These are phyloP conservation scores for Saxidomus purpurata DNA, from an alignment of 1,140 invertebrate genomes.

Conservation along the genomic window DNA sequence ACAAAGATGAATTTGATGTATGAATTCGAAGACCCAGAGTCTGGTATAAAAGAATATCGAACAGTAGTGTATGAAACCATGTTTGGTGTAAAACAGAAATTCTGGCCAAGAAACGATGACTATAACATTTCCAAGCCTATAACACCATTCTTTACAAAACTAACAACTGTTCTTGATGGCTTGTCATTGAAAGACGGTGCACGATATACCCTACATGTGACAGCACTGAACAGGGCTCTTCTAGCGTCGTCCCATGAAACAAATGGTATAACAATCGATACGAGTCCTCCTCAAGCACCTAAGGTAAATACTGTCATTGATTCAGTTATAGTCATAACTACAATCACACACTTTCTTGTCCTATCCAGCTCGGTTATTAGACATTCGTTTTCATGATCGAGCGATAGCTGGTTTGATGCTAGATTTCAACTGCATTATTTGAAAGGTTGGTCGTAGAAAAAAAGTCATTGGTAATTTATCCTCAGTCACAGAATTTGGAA, in stretches of 20 bases:
- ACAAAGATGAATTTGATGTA: neutral
- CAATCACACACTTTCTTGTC: too few species aligned
- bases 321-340: neutral
- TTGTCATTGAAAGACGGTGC: slow-evolving; percentile 32
- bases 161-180: neutral
- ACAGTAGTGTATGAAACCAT: slow-evolving; percentile 4
- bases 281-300: neutral
- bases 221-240: slow-evolving; percentile 36
- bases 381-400: too few species aligned
- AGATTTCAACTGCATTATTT: neutral
- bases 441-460: neutral
- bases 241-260: slow-evolving; percentile 37
- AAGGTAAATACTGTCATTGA: neutral
- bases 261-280: slow-evolving; percentile 24
- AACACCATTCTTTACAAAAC: neutral
- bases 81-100: slow-evolving; percentile 30
- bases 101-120: neutral
- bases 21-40: slow-evolving; percentile 41
- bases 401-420: too few species aligned
- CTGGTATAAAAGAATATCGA: slow-evolving; percentile 51
- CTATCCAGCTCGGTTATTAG: too few species aligned
- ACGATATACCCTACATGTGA: slow-evolving; percentile 44
- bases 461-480: too few species aligned
- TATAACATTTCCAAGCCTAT: slow-evolving; percentile 7
- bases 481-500: too few species aligned